Evolutionary conservation across 2,797 vertebrate species (phyloP), one percentile per base, ranked within the genome.

Genomic region (Acanthopagrus latus): DNA sequence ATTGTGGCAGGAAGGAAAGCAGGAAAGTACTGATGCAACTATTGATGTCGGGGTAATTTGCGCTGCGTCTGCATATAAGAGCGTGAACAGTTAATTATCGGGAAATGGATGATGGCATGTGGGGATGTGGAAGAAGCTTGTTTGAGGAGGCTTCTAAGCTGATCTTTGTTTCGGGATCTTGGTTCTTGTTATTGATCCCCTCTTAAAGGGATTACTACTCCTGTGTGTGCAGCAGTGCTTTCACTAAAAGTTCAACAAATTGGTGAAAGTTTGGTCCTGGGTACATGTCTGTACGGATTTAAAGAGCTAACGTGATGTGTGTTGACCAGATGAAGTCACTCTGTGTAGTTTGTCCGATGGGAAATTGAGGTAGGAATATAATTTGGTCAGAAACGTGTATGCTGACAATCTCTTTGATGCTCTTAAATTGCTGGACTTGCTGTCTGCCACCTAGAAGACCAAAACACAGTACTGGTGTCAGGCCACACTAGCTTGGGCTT

Each of bases 31-130:
- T 44, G 23, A 65, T 71, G 74, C 43, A 56, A 65, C 64, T 72
- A 82, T 78, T 63, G 78, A 79, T 54, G 72, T 46, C 16, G 18
- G 33, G 7, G 18, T 13, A 18, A 65, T 71, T 56, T 66, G 66
- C 78, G 86, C 79, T 74, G 75, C 10, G 47, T 77, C 17, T 55
- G 75, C 74, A 77, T 75, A 71, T 54, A 21, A 62, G 47, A 56
- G 43, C 63, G 62, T 64, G 70, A 80, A 74, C 57, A n/a, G 68
- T 78, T 80, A 54, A 87, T 87, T 87, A 87, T 76, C 20, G 16
- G 70, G 41, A 76, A 85, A 85, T 78, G 68, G 65, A 82, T 80
- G 80, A 18, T 74, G 64, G 67, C 55, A 10, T 33, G 57, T 23
- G 58, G 56, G 56, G 43, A 46, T 10, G 52, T 63, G 38, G 58